These are phyloP conservation scores for Macaria notata DNA, from an alignment of 2,888 invertebrate species.

Conservation along the genomic window DNA sequence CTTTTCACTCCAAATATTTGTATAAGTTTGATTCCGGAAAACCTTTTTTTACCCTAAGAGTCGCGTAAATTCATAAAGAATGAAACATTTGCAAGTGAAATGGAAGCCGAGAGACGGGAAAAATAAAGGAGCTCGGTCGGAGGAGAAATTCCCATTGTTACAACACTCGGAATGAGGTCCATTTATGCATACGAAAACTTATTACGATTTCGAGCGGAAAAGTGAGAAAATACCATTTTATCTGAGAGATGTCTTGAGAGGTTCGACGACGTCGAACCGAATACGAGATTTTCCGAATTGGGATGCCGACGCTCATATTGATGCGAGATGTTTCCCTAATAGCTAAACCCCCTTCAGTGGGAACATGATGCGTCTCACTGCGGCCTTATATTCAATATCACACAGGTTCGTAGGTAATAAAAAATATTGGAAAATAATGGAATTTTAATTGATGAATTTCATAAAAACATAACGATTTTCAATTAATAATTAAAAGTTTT, in stretches of 20 bases:
- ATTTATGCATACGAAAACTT: constrained; percentile 76
- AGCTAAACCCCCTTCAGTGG: constrained; percentile 2
- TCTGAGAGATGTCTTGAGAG: constrained; percentile 35
- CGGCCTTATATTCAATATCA: constrained; percentile 3
- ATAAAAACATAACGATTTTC: too few relatives aligned
- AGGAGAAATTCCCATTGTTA: constrained; percentile 68
- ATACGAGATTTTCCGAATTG: constrained; percentile 18
- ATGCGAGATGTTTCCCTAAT: constrained; percentile 11
- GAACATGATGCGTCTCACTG: constrained; percentile 8
- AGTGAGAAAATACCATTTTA: constrained; percentile 51
- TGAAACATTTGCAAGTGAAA: constrained; percentile 76
- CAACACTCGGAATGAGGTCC: constrained; percentile 65
- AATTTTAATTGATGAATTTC: too few relatives aligned
- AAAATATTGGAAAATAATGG: too few relatives aligned
- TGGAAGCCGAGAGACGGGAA: constrained; percentile 64
- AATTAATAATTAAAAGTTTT: too few relatives aligned
- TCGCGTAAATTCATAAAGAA: constrained; percentile 71
- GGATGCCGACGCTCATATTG: constrained; percentile 17
- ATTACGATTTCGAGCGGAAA: constrained; percentile 56
- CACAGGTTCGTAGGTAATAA: too few relatives aligned
- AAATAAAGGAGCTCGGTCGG: constrained; percentile 62
- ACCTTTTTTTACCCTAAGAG: constrained; percentile 53
- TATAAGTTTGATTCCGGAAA: constrained; percentile 60
- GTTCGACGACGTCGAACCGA: constrained; percentile 25
- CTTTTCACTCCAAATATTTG: constrained; percentile 64